Evolutionary conservation across 1,140 invertebrate genomes (phyloP), one percentile per base, ranked within the genome.

Genomic region (Atta colombica): DNA sequence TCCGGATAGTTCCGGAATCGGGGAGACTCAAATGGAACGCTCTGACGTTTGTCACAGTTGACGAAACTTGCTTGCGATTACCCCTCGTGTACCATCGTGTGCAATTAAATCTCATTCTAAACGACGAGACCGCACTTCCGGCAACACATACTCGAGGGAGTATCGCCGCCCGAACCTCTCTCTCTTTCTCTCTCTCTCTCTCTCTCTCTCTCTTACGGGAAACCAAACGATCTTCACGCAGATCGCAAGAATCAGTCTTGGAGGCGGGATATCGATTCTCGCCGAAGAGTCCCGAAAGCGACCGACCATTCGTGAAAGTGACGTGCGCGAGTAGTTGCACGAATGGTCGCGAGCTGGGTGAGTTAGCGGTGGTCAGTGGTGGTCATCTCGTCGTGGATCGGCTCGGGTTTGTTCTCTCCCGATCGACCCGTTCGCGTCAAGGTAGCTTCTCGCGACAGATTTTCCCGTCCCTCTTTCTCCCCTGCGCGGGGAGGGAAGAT

Each of bases 251-350:
- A 85, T 74, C 7, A 51, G 25, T 77, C 69, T 78, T 68, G 85
- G 53, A 84, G 74, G 12, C 53, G 60, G 77, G 85, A 77, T 93
- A 93, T 93, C 93, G 93, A 93, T 93, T 93, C 92, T 77, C 86
- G 55, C 91, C 93, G 93, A 92, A 91, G 84, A 91, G 87, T 87
- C 28, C 87, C 92, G 92, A 91, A 78, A 69, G 66, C 55, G 65
- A 65, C 89, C 91, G 91, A 89, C 63, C 66, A n/a, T 28, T 68
- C 55, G 71, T 66, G 66, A 87, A 89, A 87, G 87, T 91, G 87
- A 90, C 86, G 82, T 87, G 80, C 80, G 68, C 72, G 69, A 74
- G 55, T 72, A 49, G 69, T 21, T 31, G 39, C 68, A 82, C 53
- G 51, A 84, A 58, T 58, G 45, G 55, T 51, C 21, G 25, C n/a